A percentile compares a stretch with the other conserved stretches of the same genome.
Evolutionary conservation across 2,113 vertebrate species (phyloP).

Genomic region (Crotophaga sulcirostris): DNA sequence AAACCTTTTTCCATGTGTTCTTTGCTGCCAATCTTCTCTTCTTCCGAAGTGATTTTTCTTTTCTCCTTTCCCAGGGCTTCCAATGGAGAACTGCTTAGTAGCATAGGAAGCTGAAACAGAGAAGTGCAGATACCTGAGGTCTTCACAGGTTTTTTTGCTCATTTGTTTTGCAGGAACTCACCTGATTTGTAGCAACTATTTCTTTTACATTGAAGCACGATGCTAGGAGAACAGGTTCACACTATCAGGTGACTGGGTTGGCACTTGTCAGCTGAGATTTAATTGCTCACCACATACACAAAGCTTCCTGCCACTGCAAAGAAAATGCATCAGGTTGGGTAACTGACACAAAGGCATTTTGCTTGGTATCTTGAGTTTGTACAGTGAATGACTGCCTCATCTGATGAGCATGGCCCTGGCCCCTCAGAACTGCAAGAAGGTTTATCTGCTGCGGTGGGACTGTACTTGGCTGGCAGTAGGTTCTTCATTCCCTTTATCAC

Average conservation of each 20-base stretch:
- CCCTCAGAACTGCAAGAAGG: not conserved
- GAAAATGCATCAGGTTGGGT: not conserved
- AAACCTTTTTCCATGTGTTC: not conserved
- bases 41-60: not conserved
- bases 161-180: not conserved
- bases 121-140: not conserved
- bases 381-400: not conserved
- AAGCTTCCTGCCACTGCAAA: not conserved
- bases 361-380: not conserved
- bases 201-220: not conserved
- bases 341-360: not conserved
- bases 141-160: not conserved
- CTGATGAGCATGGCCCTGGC: not conserved
- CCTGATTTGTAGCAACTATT: not conserved
- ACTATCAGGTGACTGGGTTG: not conserved
- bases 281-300: not conserved
- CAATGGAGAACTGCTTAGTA: not conserved
- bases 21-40: not conserved
- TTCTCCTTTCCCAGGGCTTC: not conserved
- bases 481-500: not conserved
- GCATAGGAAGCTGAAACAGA: not conserved
- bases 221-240: not conserved
- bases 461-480: not conserved
- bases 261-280: not conserved
- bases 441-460: not conserved